Conservation (phyloP, 2,113 vertebrate species). For the Vidua chalybeata region DNA sequence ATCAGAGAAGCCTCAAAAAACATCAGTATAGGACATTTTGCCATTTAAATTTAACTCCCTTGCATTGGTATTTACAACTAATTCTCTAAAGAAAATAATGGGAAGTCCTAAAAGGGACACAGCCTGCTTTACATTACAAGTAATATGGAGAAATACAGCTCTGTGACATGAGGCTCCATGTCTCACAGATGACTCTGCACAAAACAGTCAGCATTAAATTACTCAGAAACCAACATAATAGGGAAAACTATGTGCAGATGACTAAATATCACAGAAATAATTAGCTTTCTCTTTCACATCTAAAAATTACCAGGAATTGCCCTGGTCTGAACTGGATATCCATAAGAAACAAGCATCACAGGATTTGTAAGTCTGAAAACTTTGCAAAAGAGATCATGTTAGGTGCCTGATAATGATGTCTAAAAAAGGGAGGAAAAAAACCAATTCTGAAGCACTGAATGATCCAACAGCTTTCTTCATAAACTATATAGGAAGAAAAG, state of each 20-base stretch:
- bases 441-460: background rate
- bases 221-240: background rate
- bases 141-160: background rate
- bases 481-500: background rate
- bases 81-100: background rate
- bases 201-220: background rate
- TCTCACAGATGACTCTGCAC: fast-evolving
- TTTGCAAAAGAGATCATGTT: background rate
- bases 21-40: background rate
- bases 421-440: background rate
- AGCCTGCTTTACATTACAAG: background rate
- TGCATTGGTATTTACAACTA: background rate
- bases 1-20: background rate
- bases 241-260: background rate
- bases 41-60: background rate
- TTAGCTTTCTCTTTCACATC: background rate
- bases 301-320: background rate
- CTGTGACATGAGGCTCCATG: background rate
- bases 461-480: background rate
- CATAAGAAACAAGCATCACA: background rate
- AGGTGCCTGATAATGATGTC: background rate
- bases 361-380: background rate
- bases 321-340: background rate
- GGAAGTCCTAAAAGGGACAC: background rate
- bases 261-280: background rate